A percentile compares a stretch with the other conserved stretches of the same genome.
phyloP scores from a whole-genome alignment of 1,140 invertebrate species.

The Drosophila azteca region DNA sequence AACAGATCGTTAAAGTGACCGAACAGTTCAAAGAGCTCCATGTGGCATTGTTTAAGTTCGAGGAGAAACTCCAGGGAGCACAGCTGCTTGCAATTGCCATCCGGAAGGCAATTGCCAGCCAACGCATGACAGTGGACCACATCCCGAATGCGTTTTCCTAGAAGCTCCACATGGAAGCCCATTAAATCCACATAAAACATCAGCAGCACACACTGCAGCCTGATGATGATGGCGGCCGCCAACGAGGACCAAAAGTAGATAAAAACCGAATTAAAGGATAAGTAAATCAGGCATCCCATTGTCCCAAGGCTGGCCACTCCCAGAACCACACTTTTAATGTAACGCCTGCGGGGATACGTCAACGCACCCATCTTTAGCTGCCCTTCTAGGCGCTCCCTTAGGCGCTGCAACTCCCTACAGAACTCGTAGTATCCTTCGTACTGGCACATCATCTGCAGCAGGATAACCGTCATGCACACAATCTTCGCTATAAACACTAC shows the following conservation, averaged over 20 bases:
- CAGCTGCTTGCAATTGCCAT: conserved; percentile 46
- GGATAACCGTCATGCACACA: conserved; percentile 42
- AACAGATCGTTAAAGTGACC: conserved; percentile 49
- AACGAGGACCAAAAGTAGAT: conserved; percentile 64
- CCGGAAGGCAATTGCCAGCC: conserved; percentile 21
- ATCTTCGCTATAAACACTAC: conserved; percentile 57
- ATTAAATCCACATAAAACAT: conserved; percentile 60
- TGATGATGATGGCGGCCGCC: conserved; percentile 26
- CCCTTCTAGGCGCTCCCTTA: conserved; percentile 39
- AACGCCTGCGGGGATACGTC: conserved; percentile 8
- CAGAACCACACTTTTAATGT: conserved; percentile 42
- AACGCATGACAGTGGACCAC: conserved; percentile 37
- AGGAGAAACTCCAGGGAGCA: conserved; percentile 63
- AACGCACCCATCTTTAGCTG: conserved; percentile 28
- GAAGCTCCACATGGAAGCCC: conserved; percentile 39
- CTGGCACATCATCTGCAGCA: conserved; percentile 51
- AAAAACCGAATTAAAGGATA: not conserved
- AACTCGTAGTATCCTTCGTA: conserved; percentile 49
- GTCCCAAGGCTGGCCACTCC: conserved; percentile 19
- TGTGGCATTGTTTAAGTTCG: conserved; percentile 56
- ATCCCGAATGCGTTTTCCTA: conserved; percentile 34
- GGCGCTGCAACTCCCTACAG: conserved; percentile 32
- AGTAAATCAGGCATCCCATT: conserved; percentile 15
- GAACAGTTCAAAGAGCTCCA: conserved; percentile 52
- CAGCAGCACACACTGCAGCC: conserved; percentile 56